These are phyloP conservation scores for Lochmaea crataegi DNA, from an alignment of 2,888 invertebrate genomes.

Conservation along the genomic window DNA sequence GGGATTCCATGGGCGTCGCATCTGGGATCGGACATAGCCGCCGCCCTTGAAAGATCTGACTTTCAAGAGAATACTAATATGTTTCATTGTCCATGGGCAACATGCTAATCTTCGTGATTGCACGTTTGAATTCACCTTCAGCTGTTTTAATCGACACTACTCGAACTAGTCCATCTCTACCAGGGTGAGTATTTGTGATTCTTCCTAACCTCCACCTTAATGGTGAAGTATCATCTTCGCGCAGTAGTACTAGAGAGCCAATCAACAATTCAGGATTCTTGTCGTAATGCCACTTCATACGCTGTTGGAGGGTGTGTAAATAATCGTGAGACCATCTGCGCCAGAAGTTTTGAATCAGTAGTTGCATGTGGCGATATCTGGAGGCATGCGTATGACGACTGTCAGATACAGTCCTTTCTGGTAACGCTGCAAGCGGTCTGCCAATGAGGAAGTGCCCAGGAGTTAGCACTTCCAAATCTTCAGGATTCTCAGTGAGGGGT, in stretches of 20 bases:
- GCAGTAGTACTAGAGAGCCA: neutral
- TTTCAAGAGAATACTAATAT: neutral
- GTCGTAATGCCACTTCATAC: neutral
- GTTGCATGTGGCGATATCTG: neutral
- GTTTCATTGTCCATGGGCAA: neutral
- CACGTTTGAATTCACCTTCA: neutral
- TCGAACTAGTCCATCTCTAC: neutral
- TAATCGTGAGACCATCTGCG: neutral
- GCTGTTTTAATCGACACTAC: neutral
- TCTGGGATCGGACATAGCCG: neutral
- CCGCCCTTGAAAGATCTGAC: neutral
- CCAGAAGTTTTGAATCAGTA: neutral
- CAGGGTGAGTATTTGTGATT: neutral
- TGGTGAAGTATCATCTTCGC: neutral
- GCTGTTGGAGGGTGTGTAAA: neutral
- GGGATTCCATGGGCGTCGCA: neutral
- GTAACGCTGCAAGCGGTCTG: neutral
- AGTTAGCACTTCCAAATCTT: neutral
- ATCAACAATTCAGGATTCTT: neutral
- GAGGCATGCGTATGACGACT: neutral
- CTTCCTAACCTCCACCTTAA: neutral
- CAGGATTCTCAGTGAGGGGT: neutral
- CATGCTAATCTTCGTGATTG: neutral
- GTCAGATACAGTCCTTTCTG: neutral
- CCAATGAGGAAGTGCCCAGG: conserved; percentile 1